A percentile compares a stretch with the other conserved stretches of the same genome.
Evolutionary conservation across 2,888 invertebrate species (phyloP).

Genomic region (Cotesia congregata): DNA sequence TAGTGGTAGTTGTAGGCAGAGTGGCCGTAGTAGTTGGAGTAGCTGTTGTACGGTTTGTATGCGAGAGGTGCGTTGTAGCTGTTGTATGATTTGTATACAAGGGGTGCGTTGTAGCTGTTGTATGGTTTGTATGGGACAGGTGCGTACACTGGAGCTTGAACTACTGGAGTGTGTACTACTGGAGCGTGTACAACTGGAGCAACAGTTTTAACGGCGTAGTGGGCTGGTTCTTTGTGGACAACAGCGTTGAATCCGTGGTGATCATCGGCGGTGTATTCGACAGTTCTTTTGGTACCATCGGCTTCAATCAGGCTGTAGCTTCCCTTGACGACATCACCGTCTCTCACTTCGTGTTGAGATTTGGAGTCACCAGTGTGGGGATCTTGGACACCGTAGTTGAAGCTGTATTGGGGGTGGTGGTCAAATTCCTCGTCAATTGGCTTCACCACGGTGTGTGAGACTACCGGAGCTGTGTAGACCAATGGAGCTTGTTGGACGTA

Average conservation of each 20-base stretch:
- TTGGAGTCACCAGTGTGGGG: slow-evolving; percentile 47
- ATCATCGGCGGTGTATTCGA: slow-evolving; percentile 56
- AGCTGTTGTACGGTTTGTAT: not conserved
- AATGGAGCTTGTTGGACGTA: slow-evolving; percentile 40
- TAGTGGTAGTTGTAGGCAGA: too few species aligned
- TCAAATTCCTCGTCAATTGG: slow-evolving; percentile 39
- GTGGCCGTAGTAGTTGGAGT: too few species aligned
- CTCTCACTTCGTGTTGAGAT: slow-evolving; percentile 46
- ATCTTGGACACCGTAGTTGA: slow-evolving; percentile 33
- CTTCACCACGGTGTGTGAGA: slow-evolving; percentile 35
- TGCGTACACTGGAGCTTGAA: slow-evolving; percentile 20
- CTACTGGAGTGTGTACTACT: slow-evolving; percentile 47
- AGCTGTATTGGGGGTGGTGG: slow-evolving; percentile 41
- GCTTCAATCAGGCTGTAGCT: slow-evolving; percentile 48
- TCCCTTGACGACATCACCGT: slow-evolving; percentile 47
- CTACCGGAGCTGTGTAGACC: slow-evolving; percentile 38
- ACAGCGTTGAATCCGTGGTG: slow-evolving; percentile 58
- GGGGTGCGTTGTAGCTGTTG: not conserved
- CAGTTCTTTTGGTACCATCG: slow-evolving; percentile 50
- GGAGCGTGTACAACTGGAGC: slow-evolving; percentile 71
- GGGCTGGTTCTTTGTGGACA: slow-evolving; percentile 61
- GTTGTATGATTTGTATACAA: too few species aligned
- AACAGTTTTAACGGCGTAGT: slow-evolving; percentile 49
- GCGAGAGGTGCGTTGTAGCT: not conserved
- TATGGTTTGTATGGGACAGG: too few species aligned